These are phyloP conservation scores for Euglossa dilemma DNA, from an alignment of 1,140 invertebrate genomes.

Conservation along the genomic window DNA sequence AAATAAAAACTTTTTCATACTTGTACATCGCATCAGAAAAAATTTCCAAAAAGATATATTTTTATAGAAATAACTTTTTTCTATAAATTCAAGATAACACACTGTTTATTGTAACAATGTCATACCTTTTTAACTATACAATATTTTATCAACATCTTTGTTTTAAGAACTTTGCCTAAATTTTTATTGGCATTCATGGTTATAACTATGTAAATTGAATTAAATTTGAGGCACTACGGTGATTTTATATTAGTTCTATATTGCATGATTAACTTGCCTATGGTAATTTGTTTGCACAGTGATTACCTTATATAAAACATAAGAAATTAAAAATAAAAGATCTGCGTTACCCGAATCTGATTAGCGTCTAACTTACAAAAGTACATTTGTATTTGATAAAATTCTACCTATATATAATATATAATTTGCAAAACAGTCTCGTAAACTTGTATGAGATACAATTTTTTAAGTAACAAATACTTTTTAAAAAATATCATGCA, in stretches of 20 bases:
- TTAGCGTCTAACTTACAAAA: background rate
- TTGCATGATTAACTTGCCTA: constrained; percentile 9
- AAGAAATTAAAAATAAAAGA: background rate
- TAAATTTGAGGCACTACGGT: constrained; percentile 70
- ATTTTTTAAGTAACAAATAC: background rate
- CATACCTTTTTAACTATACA: constrained; percentile 22
- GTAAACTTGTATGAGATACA: background rate
- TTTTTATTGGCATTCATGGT: constrained; percentile 40
- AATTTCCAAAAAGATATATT: constrained; percentile 19
- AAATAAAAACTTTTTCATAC: constrained; percentile 13
- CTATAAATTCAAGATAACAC: constrained; percentile 9
- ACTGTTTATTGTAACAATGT: constrained; percentile 48
- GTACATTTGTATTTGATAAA: constrained; percentile 8
- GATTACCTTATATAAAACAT: background rate
- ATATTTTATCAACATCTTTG: constrained; percentile 15
- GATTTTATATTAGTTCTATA: constrained; percentile 51
- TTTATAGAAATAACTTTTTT: constrained; percentile 12
- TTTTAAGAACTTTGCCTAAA: constrained; percentile 38
- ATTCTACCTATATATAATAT: background rate
- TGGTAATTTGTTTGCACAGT: constrained; percentile 18
- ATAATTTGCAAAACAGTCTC: constrained; percentile 10
- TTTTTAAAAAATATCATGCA: constrained; percentile 26
- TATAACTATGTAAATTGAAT: constrained; percentile 48
- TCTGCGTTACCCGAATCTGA: background rate
- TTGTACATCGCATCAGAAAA: constrained; percentile 34